Base-by-base conservation (phyloP, 2,797 vertebrate species). In the Hypotaenidia okinawae region DNA sequence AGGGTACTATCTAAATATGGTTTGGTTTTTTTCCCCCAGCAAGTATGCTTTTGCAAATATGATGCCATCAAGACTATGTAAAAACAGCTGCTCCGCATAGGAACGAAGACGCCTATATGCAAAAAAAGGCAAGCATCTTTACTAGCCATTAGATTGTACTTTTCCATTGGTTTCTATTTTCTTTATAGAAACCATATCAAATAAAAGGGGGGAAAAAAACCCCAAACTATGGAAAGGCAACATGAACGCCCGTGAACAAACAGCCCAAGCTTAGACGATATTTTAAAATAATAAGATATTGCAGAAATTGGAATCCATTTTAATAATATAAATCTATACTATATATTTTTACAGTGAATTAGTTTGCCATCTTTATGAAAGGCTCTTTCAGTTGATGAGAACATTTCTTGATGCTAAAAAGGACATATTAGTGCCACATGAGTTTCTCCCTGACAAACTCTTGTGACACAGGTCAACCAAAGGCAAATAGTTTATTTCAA, bases 401-500 rank as follows among this genome's bases (percentile, higher is more conserved):
- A 75, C 13, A 35, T 35, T 81, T 72, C 85, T 45, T 81, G 12
- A 33, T 49, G 11, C 19, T 22, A 27, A 66, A 79, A 62, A 78
- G n/a, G 8, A 77, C 55, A 51, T 41, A 84, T 75, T 76, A 51
- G 27, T 45, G 43, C 66, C 68, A 22, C 13, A 30, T 0, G 8
- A 45, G 35, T 76, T 79, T 73, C 89, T 78, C 37, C 30, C 37
- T 61, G 41, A 85, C 64, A 78, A 57, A 2, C 4, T 84, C 64
- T 72, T 90, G 51, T 43, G 35, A 13, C 14, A 63, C 59, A 95
- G 33, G 61, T 88, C 76, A 94, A 23, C 57, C 57, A 81, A 77
- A 88, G 27, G 54, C 45, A 90, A 90, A 86, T 17, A n/a, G 33
- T 16, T 90, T 73, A 49, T 87, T 87, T 85, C 77, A 66, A 72